phyloP scores from a whole-genome alignment of 1,140 invertebrate genomes.

The Olivierus martensii region DNA sequence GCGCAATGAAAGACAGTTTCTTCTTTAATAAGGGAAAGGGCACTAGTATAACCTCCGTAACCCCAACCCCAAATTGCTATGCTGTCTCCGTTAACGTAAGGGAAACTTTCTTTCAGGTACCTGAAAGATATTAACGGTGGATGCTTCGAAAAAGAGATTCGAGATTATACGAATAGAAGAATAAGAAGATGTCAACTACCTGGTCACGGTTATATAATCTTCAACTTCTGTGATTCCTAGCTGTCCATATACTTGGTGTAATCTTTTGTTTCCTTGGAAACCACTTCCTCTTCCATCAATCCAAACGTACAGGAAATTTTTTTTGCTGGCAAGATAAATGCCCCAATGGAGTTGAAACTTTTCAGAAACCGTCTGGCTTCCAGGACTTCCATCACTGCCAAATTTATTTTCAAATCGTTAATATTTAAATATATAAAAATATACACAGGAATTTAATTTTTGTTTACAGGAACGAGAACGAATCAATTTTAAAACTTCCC shows the following conservation, averaged over 20 bases:
- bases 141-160: too few species aligned
- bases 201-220: slow-evolving; percentile 77
- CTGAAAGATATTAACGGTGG: background rate
- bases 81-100: slow-evolving; percentile 70
- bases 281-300: slow-evolving; percentile 77
- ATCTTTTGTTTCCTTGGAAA: slow-evolving; percentile 66
- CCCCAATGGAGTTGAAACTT: slow-evolving; percentile 75
- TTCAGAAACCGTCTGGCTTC: slow-evolving; percentile 71
- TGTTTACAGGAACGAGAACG: too few species aligned
- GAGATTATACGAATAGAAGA: too few species aligned
- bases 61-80: slow-evolving; percentile 80
- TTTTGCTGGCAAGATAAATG: slow-evolving; percentile 61
- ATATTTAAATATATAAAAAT: too few species aligned
- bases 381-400: slow-evolving; percentile 67
- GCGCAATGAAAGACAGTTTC: slow-evolving; percentile 79
- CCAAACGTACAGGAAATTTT: slow-evolving; percentile 70
- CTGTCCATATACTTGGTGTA: slow-evolving; percentile 66
- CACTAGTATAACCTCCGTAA: slow-evolving; percentile 78
- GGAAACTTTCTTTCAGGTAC: slow-evolving; percentile 43
- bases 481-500: too few species aligned
- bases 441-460: too few species aligned
- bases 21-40: slow-evolving; percentile 57
- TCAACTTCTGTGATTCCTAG: slow-evolving; percentile 73
- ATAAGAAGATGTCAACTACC: slow-evolving; percentile 37
- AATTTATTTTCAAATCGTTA: too few species aligned